Evolutionary conservation across 2,888 invertebrate species (phyloP).

Genomic region (Drosophila histrio): DNA sequence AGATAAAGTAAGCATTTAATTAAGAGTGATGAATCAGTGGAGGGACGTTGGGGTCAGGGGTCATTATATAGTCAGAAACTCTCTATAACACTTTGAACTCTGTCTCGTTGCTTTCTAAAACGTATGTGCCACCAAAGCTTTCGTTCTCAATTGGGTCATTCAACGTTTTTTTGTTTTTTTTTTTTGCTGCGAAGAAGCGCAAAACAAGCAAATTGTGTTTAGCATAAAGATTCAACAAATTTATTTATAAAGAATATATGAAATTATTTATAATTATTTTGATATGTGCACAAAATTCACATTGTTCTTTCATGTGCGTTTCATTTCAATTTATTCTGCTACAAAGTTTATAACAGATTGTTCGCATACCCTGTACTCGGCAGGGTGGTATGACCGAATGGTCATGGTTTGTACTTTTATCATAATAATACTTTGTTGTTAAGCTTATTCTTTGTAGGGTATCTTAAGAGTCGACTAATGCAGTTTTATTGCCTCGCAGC

Average conservation of each 20-base stretch:
- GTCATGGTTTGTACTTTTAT: not conserved
- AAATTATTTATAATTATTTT: conserved; percentile 16
- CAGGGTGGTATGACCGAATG: not conserved
- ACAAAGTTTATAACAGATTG: conserved; percentile 7
- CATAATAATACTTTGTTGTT: too few species aligned
- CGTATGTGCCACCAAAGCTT: not conserved
- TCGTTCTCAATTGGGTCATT: conserved; percentile 16
- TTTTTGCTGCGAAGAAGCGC: not conserved
- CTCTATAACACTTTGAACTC: conserved; percentile 25
- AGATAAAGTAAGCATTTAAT: too few species aligned
- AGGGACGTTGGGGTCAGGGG: not conserved
- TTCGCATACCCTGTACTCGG: conserved; percentile 16
- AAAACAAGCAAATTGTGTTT: not conserved
- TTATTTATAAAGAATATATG: conserved; percentile 7
- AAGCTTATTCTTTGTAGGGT: conserved; percentile 36
- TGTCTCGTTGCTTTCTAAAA: conserved; percentile 21
- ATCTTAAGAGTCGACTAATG: conserved; percentile 7
- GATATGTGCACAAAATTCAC: not conserved
- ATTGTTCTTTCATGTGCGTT: conserved; percentile 4
- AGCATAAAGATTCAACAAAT: not conserved
- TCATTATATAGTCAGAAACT: conserved; percentile 36
- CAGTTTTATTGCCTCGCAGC: not conserved
- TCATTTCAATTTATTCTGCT: not conserved
- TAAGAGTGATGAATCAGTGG: not conserved
- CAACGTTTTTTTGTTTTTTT: too few species aligned